Percentiles rank a stretch among this genome's conserved stretches.
These are phyloP conservation scores for Eriocheir sinensis DNA, from an alignment of 1,140 invertebrate genomes.

Conservation along the genomic window DNA sequence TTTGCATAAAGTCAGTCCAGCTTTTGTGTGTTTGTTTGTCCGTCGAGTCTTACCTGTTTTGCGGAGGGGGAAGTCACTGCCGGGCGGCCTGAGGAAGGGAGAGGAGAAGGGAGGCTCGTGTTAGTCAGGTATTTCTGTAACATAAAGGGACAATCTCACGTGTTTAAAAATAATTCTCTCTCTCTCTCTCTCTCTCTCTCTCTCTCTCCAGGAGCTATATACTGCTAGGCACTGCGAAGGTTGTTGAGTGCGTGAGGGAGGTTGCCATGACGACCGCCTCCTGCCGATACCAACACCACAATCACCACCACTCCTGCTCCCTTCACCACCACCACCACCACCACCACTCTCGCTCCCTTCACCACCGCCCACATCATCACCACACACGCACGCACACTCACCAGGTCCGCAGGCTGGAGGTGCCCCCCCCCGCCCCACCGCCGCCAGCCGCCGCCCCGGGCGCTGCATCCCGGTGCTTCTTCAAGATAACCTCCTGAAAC, in stretches of 20 bases:
- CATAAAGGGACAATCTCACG: slow-evolving; percentile 5
- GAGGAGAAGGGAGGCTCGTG: neutral
- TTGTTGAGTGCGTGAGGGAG: neutral
- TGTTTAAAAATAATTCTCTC: neutral
- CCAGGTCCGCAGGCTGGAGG: slow-evolving; percentile 58
- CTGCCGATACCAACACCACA: neutral
- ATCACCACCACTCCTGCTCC: neutral
- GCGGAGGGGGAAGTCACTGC: slow-evolving; percentile 86
- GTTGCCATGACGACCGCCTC: neutral
- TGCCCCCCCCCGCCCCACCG: slow-evolving; percentile 59
- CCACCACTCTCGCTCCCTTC: neutral
- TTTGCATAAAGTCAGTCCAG: neutral
- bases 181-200: slow-evolving; percentile 43
- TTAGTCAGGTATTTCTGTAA: neutral
- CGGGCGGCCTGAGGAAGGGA: slow-evolving; percentile 35
- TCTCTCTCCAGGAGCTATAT: neutral
- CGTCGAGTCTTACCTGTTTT: slow-evolving; percentile 85
- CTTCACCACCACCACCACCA: neutral
- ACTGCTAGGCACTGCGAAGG: neutral
- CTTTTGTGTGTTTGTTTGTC: neutral
- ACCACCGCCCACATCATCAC: neutral
- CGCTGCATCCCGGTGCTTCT: slow-evolving; percentile 92
- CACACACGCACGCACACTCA: slow-evolving; percentile 7
- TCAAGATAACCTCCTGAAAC: slow-evolving; percentile 92
- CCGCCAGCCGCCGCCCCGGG: slow-evolving; percentile 79